Percentiles rank a stretch among this genome's conserved stretches.
Conservation (phyloP, 2,797 vertebrate species). For the Chelmon rostratus region DNA sequence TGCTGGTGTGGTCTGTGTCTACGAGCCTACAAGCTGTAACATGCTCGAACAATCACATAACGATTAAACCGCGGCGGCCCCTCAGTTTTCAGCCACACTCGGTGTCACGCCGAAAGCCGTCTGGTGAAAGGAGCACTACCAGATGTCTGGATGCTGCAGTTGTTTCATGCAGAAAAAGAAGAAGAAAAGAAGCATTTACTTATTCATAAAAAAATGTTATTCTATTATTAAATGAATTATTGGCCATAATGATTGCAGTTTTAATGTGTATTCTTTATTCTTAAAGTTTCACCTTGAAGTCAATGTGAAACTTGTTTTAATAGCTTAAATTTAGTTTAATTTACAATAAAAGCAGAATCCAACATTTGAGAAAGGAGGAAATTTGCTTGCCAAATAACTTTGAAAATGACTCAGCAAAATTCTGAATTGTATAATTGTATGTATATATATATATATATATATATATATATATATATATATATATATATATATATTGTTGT, state of each 20-base stretch:
- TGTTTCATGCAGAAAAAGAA: neutral
- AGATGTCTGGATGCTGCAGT: slow-evolving; percentile 61
- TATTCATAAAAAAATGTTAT: neutral
- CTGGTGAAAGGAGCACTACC: slow-evolving; percentile 43
- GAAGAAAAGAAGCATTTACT: neutral
- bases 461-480: no score
- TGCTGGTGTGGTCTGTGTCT: slow-evolving; percentile 67
- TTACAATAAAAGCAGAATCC: neutral
- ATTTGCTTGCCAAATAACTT: neutral
- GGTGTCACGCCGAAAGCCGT: slow-evolving; percentile 53
- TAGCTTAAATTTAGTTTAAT: neutral
- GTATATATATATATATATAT: no score
- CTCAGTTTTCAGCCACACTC: slow-evolving; percentile 66
- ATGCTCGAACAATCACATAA: slow-evolving; percentile 82
- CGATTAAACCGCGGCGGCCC: slow-evolving; percentile 69
- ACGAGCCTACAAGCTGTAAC: slow-evolving; percentile 73
- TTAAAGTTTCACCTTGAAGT: neutral
- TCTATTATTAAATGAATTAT: no score
- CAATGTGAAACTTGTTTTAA: no score
- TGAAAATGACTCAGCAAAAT: neutral
- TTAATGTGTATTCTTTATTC: neutral
- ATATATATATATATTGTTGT: no score
- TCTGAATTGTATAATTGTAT: no score
- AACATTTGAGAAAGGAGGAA: neutral
- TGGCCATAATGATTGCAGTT: neutral